These are phyloP conservation scores for Oscheius myriophilus DNA, from an alignment of 2,888 invertebrate species.

Conservation along the genomic window DNA sequence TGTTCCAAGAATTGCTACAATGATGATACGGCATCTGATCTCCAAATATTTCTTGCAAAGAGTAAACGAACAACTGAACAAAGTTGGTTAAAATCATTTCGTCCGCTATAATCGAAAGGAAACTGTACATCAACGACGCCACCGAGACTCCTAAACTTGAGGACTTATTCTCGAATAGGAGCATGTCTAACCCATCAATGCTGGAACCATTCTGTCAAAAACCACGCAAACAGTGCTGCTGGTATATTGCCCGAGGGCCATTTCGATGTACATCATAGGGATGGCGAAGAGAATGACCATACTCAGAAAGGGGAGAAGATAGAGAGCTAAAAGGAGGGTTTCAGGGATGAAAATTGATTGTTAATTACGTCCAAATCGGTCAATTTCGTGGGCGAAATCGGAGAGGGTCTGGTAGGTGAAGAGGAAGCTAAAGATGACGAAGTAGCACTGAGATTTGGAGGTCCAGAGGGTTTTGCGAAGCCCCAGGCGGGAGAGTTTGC, in stretches of 20 bases:
- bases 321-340: background rate
- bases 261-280: conserved; percentile 1
- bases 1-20: no score
- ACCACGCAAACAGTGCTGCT: background rate
- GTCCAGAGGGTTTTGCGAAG: background rate
- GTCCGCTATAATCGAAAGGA: background rate
- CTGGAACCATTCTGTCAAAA: conserved; percentile 1
- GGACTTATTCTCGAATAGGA: no score
- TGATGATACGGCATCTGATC: no score
- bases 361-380: background rate
- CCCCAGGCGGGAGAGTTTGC: background rate
- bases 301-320: background rate
- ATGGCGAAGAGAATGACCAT: background rate
- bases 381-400: background rate
- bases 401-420: background rate
- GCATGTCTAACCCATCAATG: background rate
- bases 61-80: no score
- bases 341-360: background rate
- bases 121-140: conserved; percentile 4
- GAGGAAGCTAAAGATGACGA: background rate
- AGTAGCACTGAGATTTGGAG: background rate
- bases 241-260: conserved; percentile 4
- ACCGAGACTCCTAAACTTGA: background rate
- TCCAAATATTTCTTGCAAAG: no score
- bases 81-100: background rate